Evolutionary conservation across 2,113 vertebrate genomes (phyloP).

Genomic region (Siniperca knerii): DNA sequence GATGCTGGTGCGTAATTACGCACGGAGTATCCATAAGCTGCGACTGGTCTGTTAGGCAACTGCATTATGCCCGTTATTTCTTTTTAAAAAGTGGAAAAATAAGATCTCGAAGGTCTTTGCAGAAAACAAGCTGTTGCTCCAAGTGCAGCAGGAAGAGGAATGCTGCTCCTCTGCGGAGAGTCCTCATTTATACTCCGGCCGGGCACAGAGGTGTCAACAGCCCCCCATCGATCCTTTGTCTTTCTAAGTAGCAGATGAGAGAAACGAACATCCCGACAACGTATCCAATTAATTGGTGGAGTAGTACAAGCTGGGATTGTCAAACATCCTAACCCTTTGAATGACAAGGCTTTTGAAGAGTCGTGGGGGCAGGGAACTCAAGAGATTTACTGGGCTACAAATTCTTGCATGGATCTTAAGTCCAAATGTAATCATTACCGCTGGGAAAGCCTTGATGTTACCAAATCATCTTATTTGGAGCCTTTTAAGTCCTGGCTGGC

Average conservation of each 20-base stretch:
- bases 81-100: not conserved
- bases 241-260: conserved; percentile 85
- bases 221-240: conserved; percentile 80
- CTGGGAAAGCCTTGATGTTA: conserved; percentile 85
- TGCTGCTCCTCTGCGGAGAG: conserved; percentile 38
- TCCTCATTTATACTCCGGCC: conserved; percentile 78
- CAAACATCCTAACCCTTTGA: conserved; percentile 86
- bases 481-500: conserved; percentile 74
- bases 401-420: conserved; percentile 85
- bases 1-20: conserved; percentile 70
- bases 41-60: conserved; percentile 61
- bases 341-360: conserved; percentile 82
- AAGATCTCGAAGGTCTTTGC: conserved; percentile 12
- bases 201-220: conserved; percentile 82
- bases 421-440: conserved; percentile 84
- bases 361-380: conserved; percentile 51
- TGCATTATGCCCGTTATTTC: conserved; percentile 73
- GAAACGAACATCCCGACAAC: conserved; percentile 84
- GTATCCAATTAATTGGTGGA: conserved; percentile 88
- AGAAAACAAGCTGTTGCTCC: conserved; percentile 23
- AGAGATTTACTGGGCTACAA: conserved; percentile 80
- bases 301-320: conserved; percentile 86
- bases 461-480: conserved; percentile 84
- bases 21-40: conserved; percentile 72
- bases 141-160: conserved; percentile 46